Percentiles rank a stretch among this genome's conserved stretches.
These are phyloP conservation scores for Isaurus tuberculatus DNA, from an alignment of 92 coral and sea anemone genomes.

Conservation along the genomic window DNA sequence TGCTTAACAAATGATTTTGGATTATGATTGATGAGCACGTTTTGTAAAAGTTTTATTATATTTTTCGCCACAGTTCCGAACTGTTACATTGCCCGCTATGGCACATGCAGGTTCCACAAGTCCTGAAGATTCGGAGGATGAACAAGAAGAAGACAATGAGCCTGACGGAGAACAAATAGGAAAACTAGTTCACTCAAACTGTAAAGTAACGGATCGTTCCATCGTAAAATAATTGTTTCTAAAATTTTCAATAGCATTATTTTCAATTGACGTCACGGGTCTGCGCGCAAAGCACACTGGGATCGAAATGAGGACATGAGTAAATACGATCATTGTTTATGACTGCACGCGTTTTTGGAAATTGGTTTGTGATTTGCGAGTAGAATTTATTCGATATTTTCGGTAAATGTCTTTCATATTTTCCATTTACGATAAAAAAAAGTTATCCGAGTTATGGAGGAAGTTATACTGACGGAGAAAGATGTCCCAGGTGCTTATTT, in stretches of 20 bases:
- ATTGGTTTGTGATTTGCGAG: slow-evolving; percentile 8
- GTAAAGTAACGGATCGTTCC: too few relatives aligned
- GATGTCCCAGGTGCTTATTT: slow-evolving; percentile 68
- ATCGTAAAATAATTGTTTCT: too few relatives aligned
- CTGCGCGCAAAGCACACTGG: slow-evolving; percentile 16
- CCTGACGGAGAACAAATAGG: too few relatives aligned
- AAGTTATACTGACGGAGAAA: slow-evolving; percentile 52
- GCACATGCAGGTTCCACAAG: too few relatives aligned
- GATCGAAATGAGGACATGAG: background rate
- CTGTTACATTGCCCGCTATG: too few relatives aligned
- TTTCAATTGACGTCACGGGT: slow-evolving; percentile 1
- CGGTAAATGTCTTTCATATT: slow-evolving; percentile 5
- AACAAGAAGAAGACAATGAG: too few relatives aligned
- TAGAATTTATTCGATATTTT: slow-evolving; percentile 15
- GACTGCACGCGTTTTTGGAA: slow-evolving; percentile 3
- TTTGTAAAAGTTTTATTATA: too few relatives aligned
- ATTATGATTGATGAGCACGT: too few relatives aligned
- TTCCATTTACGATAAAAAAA: slow-evolving; percentile 13
- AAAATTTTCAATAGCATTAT: background rate
- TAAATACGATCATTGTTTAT: slow-evolving; percentile 8
- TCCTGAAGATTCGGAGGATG: too few relatives aligned
- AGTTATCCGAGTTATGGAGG: slow-evolving; percentile 41
- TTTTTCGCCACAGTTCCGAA: too few relatives aligned
- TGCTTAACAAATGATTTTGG: too few relatives aligned
- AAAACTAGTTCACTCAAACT: too few relatives aligned